A percentile compares a stretch with the other conserved stretches of the same genome.
phyloP scores from a whole-genome alignment of 2,797 vertebrate species.

The Macropodus opercularis region DNA sequence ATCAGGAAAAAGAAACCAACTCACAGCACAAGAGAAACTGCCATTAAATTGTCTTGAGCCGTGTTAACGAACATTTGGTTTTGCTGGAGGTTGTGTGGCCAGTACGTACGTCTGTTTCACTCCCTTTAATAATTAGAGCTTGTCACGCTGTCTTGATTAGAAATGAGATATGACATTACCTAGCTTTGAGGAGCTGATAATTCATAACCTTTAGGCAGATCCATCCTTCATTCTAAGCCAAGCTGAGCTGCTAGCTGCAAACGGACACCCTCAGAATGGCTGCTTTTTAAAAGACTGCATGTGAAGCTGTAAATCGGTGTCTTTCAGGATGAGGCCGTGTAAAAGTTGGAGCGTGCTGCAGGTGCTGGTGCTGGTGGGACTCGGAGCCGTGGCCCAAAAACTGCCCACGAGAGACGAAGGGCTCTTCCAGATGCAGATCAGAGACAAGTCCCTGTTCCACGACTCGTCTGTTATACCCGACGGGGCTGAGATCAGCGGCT shows the following conservation, averaged over 20 bases:
- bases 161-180: background rate
- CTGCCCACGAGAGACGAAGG: slow-evolving; percentile 96
- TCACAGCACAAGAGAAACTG: too few relatives aligned
- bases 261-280: background rate
- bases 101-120: too few relatives aligned
- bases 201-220: background rate
- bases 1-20: too few relatives aligned
- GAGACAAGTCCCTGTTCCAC: slow-evolving; percentile 92
- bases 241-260: background rate
- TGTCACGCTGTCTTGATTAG: too few relatives aligned
- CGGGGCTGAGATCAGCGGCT: slow-evolving; percentile 95
- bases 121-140: background rate
- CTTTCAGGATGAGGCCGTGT: slow-evolving; percentile 87
- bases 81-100: too few relatives aligned
- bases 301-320: background rate
- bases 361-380: slow-evolving; percentile 80
- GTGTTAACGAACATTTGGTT: too few relatives aligned
- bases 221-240: background rate
- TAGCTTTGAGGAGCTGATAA: background rate
- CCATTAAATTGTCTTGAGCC: too few relatives aligned
- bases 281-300: background rate
- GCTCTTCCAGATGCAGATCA: slow-evolving; percentile 98
- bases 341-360: slow-evolving; percentile 64
- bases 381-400: slow-evolving; percentile 87
- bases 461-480: slow-evolving; percentile 95